These are phyloP conservation scores for Clinocottus analis DNA, from an alignment of 2,113 vertebrate genomes.

Conservation along the genomic window DNA sequence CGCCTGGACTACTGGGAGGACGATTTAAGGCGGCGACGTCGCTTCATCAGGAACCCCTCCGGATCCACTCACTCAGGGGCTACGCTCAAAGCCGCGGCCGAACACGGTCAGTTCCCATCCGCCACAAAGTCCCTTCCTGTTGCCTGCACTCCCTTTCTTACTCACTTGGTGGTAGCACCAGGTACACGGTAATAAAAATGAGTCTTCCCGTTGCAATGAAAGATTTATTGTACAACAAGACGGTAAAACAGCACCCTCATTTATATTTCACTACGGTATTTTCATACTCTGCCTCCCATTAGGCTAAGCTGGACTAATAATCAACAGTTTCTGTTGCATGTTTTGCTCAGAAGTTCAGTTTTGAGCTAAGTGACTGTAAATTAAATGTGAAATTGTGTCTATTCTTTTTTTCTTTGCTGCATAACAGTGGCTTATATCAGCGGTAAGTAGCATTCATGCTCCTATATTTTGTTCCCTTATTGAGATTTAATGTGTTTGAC, in stretches of 20 bases:
- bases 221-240: slow-evolving; percentile 76
- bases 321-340: background rate
- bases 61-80: slow-evolving; percentile 98
- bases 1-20: slow-evolving; percentile 99
- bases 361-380: slow-evolving; percentile 8
- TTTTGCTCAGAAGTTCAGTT: slow-evolving; percentile 7
- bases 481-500: background rate
- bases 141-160: slow-evolving; percentile 11
- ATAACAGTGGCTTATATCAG: slow-evolving; percentile 69
- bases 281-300: slow-evolving; percentile 53
- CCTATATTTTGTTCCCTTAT: background rate
- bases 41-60: slow-evolving; percentile 96
- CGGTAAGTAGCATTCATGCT: slow-evolving; percentile 73
- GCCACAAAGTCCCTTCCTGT: background rate
- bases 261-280: slow-evolving; percentile 66
- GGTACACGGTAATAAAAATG: slow-evolving; percentile 82
- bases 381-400: slow-evolving; percentile 28
- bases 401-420: slow-evolving; percentile 45
- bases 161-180: slow-evolving; percentile 74
- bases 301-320: slow-evolving; percentile 43
- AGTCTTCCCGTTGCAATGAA: slow-evolving; percentile 77
- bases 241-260: slow-evolving; percentile 63
- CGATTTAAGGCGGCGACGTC: slow-evolving; percentile 98
- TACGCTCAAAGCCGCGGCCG: slow-evolving; percentile 91
- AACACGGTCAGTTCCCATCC: slow-evolving; percentile 91